phyloP scores from a whole-genome alignment of 1,140 invertebrate species.

The Gryllus bimaculatus region DNA sequence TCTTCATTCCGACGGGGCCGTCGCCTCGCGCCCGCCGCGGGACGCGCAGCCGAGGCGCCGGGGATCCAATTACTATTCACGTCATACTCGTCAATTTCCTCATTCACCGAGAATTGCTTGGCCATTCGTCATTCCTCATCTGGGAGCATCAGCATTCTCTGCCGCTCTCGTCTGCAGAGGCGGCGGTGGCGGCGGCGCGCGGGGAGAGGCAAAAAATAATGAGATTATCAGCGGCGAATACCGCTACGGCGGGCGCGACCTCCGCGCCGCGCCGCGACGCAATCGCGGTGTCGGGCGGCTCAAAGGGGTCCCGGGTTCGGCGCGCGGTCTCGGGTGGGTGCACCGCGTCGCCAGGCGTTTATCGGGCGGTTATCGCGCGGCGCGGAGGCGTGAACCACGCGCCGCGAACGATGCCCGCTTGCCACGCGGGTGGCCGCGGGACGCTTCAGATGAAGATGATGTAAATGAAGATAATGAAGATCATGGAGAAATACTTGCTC shows the following conservation, averaged over 20 bases:
- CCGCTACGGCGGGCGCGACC: not conserved
- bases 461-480: no score
- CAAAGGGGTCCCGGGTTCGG: not conserved
- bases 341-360: not conserved
- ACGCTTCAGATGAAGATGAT: no score
- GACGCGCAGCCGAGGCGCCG: not conserved
- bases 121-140: conserved; percentile 3
- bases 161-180: not conserved
- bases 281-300: not conserved
- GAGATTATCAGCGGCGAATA: not conserved
- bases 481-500: no score
- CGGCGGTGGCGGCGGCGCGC: no score
- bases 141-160: not conserved
- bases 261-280: not conserved
- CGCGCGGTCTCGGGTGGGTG: not conserved
- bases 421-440: no score
- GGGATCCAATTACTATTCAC: not conserved
- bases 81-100: conserved; percentile 4
- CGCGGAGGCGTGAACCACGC: not conserved
- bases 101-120: not conserved
- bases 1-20: not conserved
- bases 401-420: not conserved
- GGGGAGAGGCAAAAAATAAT: not conserved
- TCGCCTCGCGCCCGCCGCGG: not conserved
- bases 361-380: not conserved